These are phyloP conservation scores for Drosophila guanche DNA, from an alignment of 1,140 invertebrate genomes.

Conservation along the genomic window DNA sequence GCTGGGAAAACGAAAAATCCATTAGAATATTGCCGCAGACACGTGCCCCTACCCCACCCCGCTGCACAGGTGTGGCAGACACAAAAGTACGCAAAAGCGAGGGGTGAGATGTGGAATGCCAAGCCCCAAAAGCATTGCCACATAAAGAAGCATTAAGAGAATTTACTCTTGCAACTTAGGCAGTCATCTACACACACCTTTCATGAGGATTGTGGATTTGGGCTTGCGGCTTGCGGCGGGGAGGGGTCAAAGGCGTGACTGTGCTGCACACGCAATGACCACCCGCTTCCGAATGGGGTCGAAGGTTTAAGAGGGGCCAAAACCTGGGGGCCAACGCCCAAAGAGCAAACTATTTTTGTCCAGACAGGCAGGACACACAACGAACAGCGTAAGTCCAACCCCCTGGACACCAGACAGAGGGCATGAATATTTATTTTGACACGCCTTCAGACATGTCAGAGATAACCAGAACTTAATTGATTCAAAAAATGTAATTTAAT, in stretches of 20 bases:
- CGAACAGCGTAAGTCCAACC: constrained; percentile 26
- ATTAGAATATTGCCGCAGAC: constrained; percentile 60
- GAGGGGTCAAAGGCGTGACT: no score
- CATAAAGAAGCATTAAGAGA: constrained; percentile 62
- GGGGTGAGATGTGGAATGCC: constrained; percentile 23
- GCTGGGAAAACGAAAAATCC: constrained; percentile 44
- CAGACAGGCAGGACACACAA: constrained; percentile 9
- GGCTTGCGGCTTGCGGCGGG: no score
- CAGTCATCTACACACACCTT: constrained; percentile 5
- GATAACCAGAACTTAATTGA: constrained; percentile 48
- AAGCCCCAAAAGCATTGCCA: constrained; percentile 26
- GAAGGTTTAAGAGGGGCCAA: no score
- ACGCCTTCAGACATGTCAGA: constrained; percentile 19
- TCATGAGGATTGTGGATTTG: no score
- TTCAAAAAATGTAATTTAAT: constrained; percentile 63
- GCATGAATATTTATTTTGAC: constrained; percentile 53
- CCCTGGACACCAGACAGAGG: constrained; percentile 27
- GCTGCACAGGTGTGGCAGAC: constrained; percentile 15
- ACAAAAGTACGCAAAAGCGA: constrained; percentile 27
- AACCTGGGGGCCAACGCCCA: constrained; percentile 44
- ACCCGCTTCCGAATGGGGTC: no score
- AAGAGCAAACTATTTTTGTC: constrained; percentile 44
- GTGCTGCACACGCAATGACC: no score
- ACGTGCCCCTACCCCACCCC: constrained; percentile 6
- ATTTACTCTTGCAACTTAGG: constrained; percentile 35